Evolutionary conservation across 2,888 invertebrate species (phyloP).

Genomic region (Aspidiotus rigidus): DNA sequence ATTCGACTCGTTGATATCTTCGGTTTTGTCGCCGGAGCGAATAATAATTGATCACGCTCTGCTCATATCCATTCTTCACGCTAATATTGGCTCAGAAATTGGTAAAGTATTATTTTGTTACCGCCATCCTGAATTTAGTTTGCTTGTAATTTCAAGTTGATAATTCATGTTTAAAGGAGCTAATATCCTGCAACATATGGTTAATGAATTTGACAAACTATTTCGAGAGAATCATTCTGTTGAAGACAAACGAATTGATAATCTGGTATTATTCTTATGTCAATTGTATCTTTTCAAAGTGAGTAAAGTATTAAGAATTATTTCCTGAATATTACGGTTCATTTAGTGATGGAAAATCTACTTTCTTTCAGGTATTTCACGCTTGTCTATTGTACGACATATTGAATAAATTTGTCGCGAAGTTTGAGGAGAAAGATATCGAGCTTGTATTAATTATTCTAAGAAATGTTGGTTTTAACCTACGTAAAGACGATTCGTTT

Average conservation of each 20-base stretch:
- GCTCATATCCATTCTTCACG: conserved; percentile 72
- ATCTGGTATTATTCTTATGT: conserved; percentile 63
- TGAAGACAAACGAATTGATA: conserved; percentile 72
- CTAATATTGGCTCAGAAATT: conserved; percentile 83
- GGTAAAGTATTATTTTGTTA: conserved; percentile 45
- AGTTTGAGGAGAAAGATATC: conserved; percentile 66
- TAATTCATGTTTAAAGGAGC: conserved; percentile 50
- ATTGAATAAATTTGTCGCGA: conserved; percentile 54
- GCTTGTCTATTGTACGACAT: conserved; percentile 70
- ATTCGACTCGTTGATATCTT: conserved; percentile 57
- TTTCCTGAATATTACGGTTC: neutral
- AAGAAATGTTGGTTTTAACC: conserved; percentile 67
- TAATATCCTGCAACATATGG: conserved; percentile 67
- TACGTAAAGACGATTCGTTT: conserved; percentile 77
- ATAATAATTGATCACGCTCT: conserved; percentile 76
- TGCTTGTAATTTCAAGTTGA: neutral
- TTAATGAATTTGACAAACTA: conserved; percentile 56
- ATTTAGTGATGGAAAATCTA: neutral
- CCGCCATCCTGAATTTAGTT: neutral
- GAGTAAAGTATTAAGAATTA: conserved; percentile 31
- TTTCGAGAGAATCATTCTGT: conserved; percentile 48
- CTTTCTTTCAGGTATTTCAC: conserved; percentile 58
- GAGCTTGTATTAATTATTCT: conserved; percentile 72
- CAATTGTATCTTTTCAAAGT: conserved; percentile 85
- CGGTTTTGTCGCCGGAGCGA: conserved; percentile 58